These are phyloP conservation scores for Amblyornis subalaris DNA, from an alignment of 2,113 vertebrate genomes.

Conservation along the genomic window DNA sequence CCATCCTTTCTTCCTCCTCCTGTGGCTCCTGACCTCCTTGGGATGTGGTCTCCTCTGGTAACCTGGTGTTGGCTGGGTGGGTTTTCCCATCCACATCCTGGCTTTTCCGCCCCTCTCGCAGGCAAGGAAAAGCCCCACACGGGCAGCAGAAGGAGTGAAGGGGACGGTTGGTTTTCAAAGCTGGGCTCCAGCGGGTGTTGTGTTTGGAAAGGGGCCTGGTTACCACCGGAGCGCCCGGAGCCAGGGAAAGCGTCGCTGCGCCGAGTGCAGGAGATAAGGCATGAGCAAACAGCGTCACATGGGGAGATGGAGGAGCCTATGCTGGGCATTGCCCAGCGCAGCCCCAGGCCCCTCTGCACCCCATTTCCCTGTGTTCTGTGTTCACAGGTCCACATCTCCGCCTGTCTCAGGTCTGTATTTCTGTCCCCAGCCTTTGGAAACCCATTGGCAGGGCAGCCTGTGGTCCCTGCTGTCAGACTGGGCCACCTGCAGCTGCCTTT, in stretches of 20 bases:
- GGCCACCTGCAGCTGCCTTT: not conserved
- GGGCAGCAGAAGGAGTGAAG: not conserved
- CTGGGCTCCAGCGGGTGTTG: not conserved
- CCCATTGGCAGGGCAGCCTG: not conserved
- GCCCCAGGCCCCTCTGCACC: not conserved
- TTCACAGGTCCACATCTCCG: not conserved
- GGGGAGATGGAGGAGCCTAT: not conserved
- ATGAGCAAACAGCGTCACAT: not conserved
- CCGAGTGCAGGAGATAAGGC: not conserved
- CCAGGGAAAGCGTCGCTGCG: not conserved
- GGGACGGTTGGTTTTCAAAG: not conserved
- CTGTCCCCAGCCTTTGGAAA: not conserved
- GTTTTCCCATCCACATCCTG: not conserved
- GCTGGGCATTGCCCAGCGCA: not conserved
- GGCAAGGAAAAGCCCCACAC: rapidly evolving
- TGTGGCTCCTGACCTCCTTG: rapidly evolving
- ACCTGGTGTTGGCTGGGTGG: not conserved
- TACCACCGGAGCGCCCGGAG: not conserved
- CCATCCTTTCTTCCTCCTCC: not conserved
- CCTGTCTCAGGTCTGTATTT: not conserved
- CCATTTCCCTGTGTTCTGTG: not conserved
- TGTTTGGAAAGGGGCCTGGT: not conserved
- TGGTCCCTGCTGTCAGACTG: not conserved
- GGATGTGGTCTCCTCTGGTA: not conserved
- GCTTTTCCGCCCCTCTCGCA: not conserved